These are phyloP conservation scores for Gymnocheta viridis DNA, from an alignment of 2,888 invertebrate species.

Conservation along the genomic window DNA sequence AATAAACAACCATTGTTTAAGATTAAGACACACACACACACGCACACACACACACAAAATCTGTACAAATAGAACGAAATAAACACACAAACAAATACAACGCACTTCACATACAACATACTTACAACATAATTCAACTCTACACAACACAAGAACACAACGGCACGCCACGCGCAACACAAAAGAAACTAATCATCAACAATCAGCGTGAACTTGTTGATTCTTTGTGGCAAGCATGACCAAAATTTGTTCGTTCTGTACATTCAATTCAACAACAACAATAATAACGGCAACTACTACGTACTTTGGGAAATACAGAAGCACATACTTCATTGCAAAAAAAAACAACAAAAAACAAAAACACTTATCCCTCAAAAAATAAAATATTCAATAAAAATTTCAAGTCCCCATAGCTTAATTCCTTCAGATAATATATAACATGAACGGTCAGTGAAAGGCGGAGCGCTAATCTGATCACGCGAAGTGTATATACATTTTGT, in stretches of 20 bases:
- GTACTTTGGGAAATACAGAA: not conserved
- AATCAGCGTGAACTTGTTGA: slow-evolving; percentile 59
- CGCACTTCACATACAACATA: not conserved
- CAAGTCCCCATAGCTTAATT: too few species aligned
- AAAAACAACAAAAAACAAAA: not conserved
- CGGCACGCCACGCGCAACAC: not conserved
- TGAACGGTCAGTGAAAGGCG: too few species aligned
- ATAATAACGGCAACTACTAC: not conserved
- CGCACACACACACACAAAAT: not conserved
- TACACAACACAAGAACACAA: not conserved
- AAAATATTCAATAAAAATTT: too few species aligned
- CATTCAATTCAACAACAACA: not conserved
- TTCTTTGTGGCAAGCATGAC: slow-evolving; percentile 34
- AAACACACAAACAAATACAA: not conserved
- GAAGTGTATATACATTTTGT: too few species aligned
- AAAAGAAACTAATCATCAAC: slow-evolving; percentile 50
- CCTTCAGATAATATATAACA: too few species aligned
- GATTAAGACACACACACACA: not conserved
- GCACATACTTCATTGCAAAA: not conserved
- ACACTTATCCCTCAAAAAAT: not conserved
- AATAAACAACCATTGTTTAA: slow-evolving; percentile 44
- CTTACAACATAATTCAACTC: not conserved
- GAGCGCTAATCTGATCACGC: too few species aligned
- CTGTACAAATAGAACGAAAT: not conserved
- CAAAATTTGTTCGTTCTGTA: not conserved